Evolutionary conservation across 2,888 invertebrate genomes (phyloP).

Genomic region (Cancer borealis): DNA sequence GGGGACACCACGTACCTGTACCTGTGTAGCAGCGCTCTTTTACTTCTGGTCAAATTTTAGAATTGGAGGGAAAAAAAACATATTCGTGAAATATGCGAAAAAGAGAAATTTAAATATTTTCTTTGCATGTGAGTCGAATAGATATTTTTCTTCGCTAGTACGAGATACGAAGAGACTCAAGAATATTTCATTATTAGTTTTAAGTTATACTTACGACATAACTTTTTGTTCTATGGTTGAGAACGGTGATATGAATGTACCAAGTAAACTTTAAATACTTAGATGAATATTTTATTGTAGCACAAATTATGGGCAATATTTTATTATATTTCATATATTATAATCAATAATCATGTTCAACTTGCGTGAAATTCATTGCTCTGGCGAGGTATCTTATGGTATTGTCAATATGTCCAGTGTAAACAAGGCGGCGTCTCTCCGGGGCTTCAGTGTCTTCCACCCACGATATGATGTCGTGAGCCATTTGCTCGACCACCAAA

Average conservation of each 20-base stretch:
- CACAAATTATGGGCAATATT: neutral
- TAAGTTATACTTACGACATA: no score
- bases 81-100: neutral
- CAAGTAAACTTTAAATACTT: no score
- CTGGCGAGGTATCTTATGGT: neutral
- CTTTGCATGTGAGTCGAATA: no score
- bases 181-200: no score
- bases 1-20: conserved; percentile 27
- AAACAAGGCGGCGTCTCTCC: neutral
- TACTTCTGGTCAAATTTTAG: no score
- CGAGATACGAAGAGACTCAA: no score
- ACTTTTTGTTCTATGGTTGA: no score
- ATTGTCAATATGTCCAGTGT: neutral
- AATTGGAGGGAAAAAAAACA: neutral
- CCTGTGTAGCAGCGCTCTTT: neutral
- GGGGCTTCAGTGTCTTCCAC: neutral
- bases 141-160: no score
- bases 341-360: neutral
- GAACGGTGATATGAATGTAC: no score
- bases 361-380: conserved; percentile 40
- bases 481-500: neutral
- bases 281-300: no score
- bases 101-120: neutral
- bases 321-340: neutral
- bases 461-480: neutral